These are phyloP conservation scores for Tribolium castaneum DNA, from an alignment of 1,140 invertebrate species.

Conservation along the genomic window DNA sequence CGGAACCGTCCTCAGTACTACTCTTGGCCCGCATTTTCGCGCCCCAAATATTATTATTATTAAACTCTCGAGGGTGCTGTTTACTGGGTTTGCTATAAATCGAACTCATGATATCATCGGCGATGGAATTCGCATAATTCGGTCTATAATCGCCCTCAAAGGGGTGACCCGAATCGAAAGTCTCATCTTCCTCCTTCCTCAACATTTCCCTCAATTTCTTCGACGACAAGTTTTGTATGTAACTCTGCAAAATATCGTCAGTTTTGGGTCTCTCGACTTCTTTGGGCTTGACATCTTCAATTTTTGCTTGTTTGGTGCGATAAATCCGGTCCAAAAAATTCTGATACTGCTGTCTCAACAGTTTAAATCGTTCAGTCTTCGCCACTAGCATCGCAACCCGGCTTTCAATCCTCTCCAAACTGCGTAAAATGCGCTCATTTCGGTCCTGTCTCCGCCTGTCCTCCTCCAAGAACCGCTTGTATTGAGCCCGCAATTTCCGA, in stretches of 20 bases:
- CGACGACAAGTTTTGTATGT: slow-evolving; percentile 13
- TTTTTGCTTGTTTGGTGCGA: not conserved
- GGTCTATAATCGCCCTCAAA: slow-evolving; percentile 18
- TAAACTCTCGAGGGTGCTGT: not conserved
- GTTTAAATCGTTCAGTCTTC: slow-evolving; percentile 71
- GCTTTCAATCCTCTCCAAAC: slow-evolving; percentile 70
- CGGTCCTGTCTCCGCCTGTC: slow-evolving; percentile 69
- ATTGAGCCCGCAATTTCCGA: slow-evolving; percentile 68
- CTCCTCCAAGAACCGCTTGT: slow-evolving; percentile 72
- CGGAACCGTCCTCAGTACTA: not conserved
- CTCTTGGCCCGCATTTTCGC: not conserved
- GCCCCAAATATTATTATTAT: slow-evolving; percentile 1
- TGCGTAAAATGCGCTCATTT: slow-evolving; percentile 69
- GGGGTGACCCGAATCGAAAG: not conserved
- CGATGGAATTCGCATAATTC: slow-evolving; percentile 50
- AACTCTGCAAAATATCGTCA: slow-evolving; percentile 9
- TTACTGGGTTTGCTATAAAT: slow-evolving; percentile 45
- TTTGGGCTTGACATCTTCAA: not conserved
- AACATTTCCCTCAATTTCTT: slow-evolving; percentile 2
- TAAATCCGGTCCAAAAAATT: slow-evolving; percentile 46
- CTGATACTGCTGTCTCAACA: slow-evolving; percentile 62
- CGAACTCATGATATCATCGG: slow-evolving; percentile 55
- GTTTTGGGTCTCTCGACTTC: not conserved
- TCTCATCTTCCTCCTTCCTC: slow-evolving; percentile 14
- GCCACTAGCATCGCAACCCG: slow-evolving; percentile 68